Base-by-base conservation (phyloP, 2,113 vertebrate species). In the Halcyon malimbica region DNA sequence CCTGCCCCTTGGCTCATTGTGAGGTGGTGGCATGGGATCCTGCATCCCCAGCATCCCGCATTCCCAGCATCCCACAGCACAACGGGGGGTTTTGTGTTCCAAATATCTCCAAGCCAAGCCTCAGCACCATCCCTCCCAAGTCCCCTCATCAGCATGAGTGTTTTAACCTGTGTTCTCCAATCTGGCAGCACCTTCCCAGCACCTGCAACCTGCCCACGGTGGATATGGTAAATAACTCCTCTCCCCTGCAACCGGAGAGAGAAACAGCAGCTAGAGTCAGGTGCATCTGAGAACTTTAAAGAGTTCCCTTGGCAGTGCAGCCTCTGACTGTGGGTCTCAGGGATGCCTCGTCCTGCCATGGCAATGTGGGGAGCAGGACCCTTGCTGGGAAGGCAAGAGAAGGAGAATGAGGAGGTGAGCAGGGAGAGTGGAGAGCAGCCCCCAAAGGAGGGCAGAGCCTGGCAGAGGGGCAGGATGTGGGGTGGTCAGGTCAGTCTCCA, bases 371-470 rank as follows among this genome's bases (percentile, higher is more conserved):
- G 24, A 69, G 9, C 31, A 29, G 35, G 60, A 53, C 20, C 12
- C 13, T 63, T 11, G 6, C n/a, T 44, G 57, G 53, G 39, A 67
- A 68, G 20, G 13, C 0, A 6, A 69, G 56, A 67, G 75, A 71
- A 89, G 70, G 90, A 97, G 83, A 33, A 71, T 51, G 89, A 94
- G 57, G 70, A 57, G 74, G 37, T 26, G 69, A 95, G 74, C 11
- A 3, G 21, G 20, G 48, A 95, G 33, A 5, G 17, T 13, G 14
- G 7, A 6, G 56, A 6, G 5, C 39, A 74, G 69, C 18, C 8
- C 35, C 31, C 2, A 3, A 41, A 53, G 74, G 35, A 86, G 9
- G 5, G 42, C 56, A 94, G 74, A 63, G 56, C 48, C 60, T 25
- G 65, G 10, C 24, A 3, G 28, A 65, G 63, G 60, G 42, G 51